These are phyloP conservation scores for Dicentrarchus labrax DNA, from an alignment of 2,113 vertebrate genomes.

Conservation along the genomic window DNA sequence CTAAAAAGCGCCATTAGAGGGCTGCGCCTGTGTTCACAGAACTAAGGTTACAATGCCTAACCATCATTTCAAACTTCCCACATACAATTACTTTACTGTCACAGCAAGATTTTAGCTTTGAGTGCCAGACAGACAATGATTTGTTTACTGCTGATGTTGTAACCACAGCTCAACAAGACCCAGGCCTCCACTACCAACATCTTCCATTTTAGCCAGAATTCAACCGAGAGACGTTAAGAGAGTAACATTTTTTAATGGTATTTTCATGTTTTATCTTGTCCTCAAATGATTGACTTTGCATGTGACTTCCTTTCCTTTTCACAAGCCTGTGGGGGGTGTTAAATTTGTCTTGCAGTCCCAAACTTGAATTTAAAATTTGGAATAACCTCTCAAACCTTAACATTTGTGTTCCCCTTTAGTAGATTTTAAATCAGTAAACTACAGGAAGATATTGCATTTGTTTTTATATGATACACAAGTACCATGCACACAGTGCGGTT, in stretches of 20 bases:
- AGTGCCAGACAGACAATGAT: constrained; percentile 16
- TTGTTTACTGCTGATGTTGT: constrained; percentile 1
- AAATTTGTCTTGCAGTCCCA: constrained; percentile 23
- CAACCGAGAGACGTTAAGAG: not conserved
- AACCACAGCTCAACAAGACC: not conserved
- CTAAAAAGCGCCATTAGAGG: not conserved
- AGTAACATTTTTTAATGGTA: constrained; percentile 9
- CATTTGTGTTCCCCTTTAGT: not conserved
- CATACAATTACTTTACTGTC: constrained; percentile 8
- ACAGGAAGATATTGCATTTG: not conserved
- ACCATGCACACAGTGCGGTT: not conserved
- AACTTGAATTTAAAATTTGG: no score
- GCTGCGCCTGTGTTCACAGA: not conserved
- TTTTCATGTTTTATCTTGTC: constrained; percentile 38
- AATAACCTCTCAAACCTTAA: constrained; percentile 2
- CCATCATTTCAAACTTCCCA: constrained; percentile 7
- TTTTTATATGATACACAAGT: not conserved
- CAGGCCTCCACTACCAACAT: not conserved
- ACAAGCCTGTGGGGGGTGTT: constrained; percentile 25
- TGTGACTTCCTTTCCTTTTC: constrained; percentile 40
- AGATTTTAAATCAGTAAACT: not conserved
- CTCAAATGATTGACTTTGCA: constrained; percentile 24
- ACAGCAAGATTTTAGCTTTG: not conserved
- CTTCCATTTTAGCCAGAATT: not conserved
- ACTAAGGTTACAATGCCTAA: not conserved